Evolutionary conservation across 2,888 invertebrate species (phyloP).

Genomic region (Phlogophora meticulosa): DNA sequence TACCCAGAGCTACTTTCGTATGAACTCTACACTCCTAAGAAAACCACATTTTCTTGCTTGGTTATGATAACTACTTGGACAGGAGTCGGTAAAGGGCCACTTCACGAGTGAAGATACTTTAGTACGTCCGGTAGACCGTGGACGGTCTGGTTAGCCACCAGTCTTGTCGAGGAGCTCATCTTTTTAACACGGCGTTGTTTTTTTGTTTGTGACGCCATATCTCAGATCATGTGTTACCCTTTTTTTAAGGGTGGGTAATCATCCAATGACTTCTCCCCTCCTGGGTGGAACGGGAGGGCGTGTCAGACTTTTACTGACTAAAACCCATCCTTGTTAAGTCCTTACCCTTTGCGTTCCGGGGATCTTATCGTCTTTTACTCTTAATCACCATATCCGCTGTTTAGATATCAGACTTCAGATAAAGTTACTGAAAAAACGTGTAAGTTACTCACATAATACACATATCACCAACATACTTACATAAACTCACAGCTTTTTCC

Average conservation of each 20-base stretch:
- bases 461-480: no score
- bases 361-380: no score
- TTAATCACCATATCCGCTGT: not conserved
- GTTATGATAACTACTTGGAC: not conserved
- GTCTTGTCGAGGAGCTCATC: not conserved
- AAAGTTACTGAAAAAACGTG: not conserved
- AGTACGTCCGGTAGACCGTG: not conserved
- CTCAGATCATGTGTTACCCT: no score
- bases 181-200: no score
- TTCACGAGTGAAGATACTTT: not conserved
- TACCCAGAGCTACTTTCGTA: constrained; percentile 31
- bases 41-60: constrained; percentile 16
- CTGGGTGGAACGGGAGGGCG: not conserved
- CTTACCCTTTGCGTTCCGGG: no score
- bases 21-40: constrained; percentile 25
- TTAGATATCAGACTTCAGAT: no score
- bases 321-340: not conserved
- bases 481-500: no score
- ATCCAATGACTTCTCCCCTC: no score
- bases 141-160: not conserved
- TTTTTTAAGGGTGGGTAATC: no score
- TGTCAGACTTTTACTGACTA: not conserved
- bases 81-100: not conserved
- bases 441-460: no score
- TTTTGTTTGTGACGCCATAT: no score